A percentile compares a stretch with the other conserved stretches of the same genome.
These are phyloP conservation scores for Spinus pinus DNA, from an alignment of 2,797 vertebrate species.

Conservation along the genomic window DNA sequence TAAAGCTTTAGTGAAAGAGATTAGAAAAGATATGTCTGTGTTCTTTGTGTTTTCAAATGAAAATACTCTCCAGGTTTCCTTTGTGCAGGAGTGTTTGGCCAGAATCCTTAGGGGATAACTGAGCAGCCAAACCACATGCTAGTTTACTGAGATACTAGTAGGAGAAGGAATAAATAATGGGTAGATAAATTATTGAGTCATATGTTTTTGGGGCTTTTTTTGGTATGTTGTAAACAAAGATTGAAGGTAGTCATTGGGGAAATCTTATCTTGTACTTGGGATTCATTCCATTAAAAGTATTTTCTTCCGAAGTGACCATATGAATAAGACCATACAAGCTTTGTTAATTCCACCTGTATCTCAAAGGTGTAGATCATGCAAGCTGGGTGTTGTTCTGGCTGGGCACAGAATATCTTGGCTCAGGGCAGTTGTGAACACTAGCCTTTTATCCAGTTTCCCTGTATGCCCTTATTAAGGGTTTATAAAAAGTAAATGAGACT, in stretches of 20 bases:
- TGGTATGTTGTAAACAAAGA: conserved; percentile 45
- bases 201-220: neutral
- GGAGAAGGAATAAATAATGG: conserved; percentile 61
- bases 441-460: neutral
- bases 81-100: conserved; percentile 17
- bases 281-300: conserved; percentile 2
- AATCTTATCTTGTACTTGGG: neutral
- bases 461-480: neutral
- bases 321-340: neutral
- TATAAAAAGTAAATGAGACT: neutral
- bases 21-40: neutral
- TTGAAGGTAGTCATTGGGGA: conserved; percentile 8
- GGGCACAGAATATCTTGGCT: neutral
- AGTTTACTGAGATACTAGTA: conserved; percentile 39
- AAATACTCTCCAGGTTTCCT: neutral
- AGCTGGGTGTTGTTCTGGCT: neutral
- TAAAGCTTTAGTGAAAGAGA: neutral
- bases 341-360: neutral
- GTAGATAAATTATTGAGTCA: conserved; percentile 58
- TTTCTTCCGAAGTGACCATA: conserved; percentile 13
- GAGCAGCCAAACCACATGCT: conserved; percentile 31
- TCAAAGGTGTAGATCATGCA: neutral
- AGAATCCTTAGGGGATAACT: conserved; percentile 37
- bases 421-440: neutral
- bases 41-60: conserved; percentile 22